Evolutionary conservation across 2,888 invertebrate genomes (phyloP).

Genomic region (Lochmaea capreae): DNA sequence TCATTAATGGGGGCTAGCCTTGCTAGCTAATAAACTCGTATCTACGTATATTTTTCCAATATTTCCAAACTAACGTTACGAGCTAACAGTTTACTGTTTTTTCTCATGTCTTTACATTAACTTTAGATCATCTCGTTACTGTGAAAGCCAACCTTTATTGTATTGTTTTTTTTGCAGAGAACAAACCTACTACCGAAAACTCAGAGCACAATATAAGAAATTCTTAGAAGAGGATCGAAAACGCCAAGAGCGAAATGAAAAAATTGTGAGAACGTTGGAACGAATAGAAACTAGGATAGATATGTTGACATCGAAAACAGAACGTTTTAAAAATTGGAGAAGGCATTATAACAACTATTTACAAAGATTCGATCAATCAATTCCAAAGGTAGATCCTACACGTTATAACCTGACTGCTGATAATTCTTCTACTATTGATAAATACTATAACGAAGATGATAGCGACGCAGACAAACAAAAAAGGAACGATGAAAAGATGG

Average conservation of each 20-base stretch:
- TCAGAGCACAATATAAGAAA: slow-evolving; percentile 66
- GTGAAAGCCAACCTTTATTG: no score
- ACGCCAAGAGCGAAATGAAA: slow-evolving; percentile 72
- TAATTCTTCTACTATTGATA: background rate
- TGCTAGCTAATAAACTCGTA: no score
- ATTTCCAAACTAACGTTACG: no score
- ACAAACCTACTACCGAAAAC: slow-evolving; percentile 59
- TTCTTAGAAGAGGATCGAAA: slow-evolving; percentile 71
- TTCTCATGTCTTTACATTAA: no score
- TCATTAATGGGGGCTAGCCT: no score
- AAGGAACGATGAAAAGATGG: slow-evolving; percentile 47
- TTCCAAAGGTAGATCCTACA: background rate
- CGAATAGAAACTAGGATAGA: slow-evolving; percentile 71
- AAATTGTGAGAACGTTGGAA: slow-evolving; percentile 70
- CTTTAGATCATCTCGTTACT: no score
- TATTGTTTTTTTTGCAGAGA: slow-evolving; percentile 53
- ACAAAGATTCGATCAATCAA: slow-evolving; percentile 19
- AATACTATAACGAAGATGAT: slow-evolving; percentile 13
- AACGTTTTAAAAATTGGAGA: slow-evolving; percentile 68
- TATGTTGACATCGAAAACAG: slow-evolving; percentile 71
- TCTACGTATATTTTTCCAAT: no score
- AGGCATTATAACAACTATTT: slow-evolving; percentile 59
- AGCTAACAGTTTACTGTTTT: no score
- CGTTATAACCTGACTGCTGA: slow-evolving; percentile 9
- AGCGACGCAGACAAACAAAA: slow-evolving; percentile 33